A percentile compares a stretch with the other conserved stretches of the same genome.
These are phyloP conservation scores for Scaptomyza caliginosa DNA, from an alignment of 2,888 invertebrate species.

Conservation along the genomic window DNA sequence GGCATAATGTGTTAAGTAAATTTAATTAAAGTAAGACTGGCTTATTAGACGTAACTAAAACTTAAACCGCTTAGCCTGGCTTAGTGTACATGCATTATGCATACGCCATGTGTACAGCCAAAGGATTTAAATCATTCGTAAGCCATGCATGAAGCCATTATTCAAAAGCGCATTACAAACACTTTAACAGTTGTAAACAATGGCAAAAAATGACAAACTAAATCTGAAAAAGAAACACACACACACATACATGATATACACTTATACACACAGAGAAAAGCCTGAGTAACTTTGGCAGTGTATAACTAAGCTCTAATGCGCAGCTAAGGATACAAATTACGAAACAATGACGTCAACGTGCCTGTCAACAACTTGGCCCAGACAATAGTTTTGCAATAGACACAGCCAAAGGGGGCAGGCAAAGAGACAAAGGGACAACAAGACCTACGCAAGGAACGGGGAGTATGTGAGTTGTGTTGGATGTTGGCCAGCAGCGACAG, in stretches of 20 bases:
- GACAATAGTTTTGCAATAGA: slow-evolving; percentile 72
- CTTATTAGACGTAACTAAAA: too few species aligned
- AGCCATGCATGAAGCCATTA: slow-evolving; percentile 18
- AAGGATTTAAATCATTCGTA: not conserved
- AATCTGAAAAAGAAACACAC: slow-evolving; percentile 8
- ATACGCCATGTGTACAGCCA: slow-evolving; percentile 32
- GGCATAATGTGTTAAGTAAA: slow-evolving; percentile 41
- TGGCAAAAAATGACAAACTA: slow-evolving; percentile 3
- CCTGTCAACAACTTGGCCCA: slow-evolving; percentile 80
- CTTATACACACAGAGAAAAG: slow-evolving; percentile 5
- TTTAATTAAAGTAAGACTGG: slow-evolving; percentile 34
- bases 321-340: slow-evolving; percentile 79
- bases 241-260: slow-evolving; percentile 2
- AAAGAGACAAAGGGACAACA: not conserved
- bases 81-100: slow-evolving; percentile 28
- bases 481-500: slow-evolving; percentile 51
- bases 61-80: not conserved
- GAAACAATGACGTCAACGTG: slow-evolving; percentile 80
- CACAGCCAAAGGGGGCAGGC: slow-evolving; percentile 28
- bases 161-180: slow-evolving; percentile 48
- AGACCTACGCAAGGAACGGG: not conserved
- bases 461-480: not conserved
- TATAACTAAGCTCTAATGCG: slow-evolving; percentile 75
- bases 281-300: slow-evolving; percentile 33
- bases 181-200: slow-evolving; percentile 32